Conservation (phyloP, 2,113 vertebrate genomes). For the Copsychus sechellarum region DNA sequence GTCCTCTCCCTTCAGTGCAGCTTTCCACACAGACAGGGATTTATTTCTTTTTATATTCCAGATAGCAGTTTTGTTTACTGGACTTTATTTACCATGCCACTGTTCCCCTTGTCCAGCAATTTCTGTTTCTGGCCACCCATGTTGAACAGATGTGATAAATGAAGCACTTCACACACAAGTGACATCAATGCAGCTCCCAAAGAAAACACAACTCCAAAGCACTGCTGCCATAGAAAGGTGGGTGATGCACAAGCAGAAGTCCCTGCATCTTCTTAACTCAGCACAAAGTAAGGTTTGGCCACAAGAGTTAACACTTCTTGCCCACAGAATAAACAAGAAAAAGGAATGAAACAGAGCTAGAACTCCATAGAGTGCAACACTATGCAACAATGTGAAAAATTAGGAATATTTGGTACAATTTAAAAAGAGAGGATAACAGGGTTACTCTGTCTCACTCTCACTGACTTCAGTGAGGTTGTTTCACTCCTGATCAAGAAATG, state of each 20-base stretch:
- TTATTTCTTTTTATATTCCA: not conserved
- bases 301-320: not conserved
- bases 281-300: not conserved
- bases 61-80: not conserved
- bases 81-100: not conserved
- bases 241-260: not conserved
- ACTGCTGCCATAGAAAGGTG: not conserved
- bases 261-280: not conserved
- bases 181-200: not conserved
- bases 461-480: not conserved
- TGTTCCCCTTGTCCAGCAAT: not conserved
- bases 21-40: not conserved
- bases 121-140: not conserved
- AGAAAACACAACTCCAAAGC: not conserved
- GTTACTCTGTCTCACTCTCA: not conserved
- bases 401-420: not conserved
- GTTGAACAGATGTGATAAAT: not conserved
- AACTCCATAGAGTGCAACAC: not conserved
- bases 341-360: not conserved
- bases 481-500: not conserved
- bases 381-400: not conserved
- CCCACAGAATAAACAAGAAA: not conserved
- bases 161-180: not conserved
- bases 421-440: not conserved
- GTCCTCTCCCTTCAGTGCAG: not conserved